Percentiles rank a stretch among this genome's conserved stretches.
Conservation (phyloP, 2,113 vertebrate genomes). For the Melanocharis versteri region DNA sequence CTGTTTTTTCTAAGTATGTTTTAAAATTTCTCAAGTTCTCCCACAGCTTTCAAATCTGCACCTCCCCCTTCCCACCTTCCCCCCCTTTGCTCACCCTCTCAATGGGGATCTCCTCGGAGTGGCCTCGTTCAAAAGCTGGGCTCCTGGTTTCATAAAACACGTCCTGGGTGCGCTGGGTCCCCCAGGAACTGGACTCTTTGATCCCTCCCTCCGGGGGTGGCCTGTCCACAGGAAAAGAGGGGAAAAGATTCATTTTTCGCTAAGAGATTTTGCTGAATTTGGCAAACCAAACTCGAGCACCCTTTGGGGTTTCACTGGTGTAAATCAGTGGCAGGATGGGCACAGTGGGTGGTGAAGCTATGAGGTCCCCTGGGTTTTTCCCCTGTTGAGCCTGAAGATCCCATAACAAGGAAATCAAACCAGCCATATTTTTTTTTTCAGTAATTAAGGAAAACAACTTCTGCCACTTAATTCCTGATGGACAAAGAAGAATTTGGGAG, state of each 20-base stretch:
- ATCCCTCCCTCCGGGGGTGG: conserved; percentile 76
- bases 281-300: background rate
- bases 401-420: background rate
- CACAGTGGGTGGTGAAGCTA: background rate
- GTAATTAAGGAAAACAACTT: background rate
- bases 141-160: conserved; percentile 69
- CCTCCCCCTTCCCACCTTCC: background rate
- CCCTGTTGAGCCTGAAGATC: background rate
- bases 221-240: conserved; percentile 38
- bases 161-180: conserved; percentile 80
- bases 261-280: background rate
- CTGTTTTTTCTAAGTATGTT: background rate
- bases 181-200: conserved; percentile 84
- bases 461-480: background rate
- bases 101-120: conserved; percentile 80
- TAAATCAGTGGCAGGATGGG: background rate
- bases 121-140: conserved; percentile 77
- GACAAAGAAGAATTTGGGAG: background rate
- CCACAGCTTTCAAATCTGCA: background rate
- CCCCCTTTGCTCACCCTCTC: conserved; percentile 44
- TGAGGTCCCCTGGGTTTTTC: background rate
- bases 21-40: too few species aligned
- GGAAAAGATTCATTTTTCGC: background rate
- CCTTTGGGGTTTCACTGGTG: background rate
- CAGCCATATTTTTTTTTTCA: background rate